A percentile compares a stretch with the other conserved stretches of the same genome.
These are phyloP conservation scores for Hemibagrus guttatus DNA, from an alignment of 2,797 vertebrate species.

Conservation along the genomic window DNA sequence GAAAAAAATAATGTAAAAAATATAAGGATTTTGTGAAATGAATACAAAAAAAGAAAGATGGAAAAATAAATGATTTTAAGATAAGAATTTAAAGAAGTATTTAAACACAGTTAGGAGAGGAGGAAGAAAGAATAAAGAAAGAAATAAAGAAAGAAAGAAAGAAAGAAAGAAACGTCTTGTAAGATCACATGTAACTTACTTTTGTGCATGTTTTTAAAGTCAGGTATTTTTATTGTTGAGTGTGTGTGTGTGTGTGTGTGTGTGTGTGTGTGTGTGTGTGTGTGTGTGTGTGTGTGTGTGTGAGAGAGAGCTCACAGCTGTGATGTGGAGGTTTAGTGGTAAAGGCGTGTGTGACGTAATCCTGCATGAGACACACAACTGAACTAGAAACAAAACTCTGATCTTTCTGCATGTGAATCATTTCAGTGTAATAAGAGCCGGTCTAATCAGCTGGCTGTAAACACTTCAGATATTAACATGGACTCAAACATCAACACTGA, in stretches of 20 bases:
- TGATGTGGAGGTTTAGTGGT: background rate
- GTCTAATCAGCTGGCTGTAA: background rate
- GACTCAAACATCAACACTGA: background rate
- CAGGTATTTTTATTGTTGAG: background rate
- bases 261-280: too few relatives aligned
- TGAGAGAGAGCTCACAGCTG: background rate
- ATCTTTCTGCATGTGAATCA: background rate
- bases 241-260: too few relatives aligned
- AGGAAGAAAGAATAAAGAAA: background rate
- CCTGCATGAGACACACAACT: background rate
- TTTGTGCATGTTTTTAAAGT: background rate
- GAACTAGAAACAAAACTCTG: background rate
- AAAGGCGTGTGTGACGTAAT: background rate
- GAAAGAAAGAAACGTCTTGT: background rate
- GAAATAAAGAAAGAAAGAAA: background rate
- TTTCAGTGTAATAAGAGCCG: background rate
- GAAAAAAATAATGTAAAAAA: too few relatives aligned
- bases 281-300: too few relatives aligned
- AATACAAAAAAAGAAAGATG: too few relatives aligned
- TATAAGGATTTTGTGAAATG: background rate
- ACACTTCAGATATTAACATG: background rate
- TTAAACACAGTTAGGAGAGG: too few relatives aligned
- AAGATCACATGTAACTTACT: background rate
- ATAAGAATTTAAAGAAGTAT: too few relatives aligned
- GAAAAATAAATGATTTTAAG: too few relatives aligned